Percentiles rank a stretch among this genome's conserved stretches.
These are phyloP conservation scores for Galeopterus variegatus DNA, from an alignment of 2,113 vertebrate species.

Conservation along the genomic window DNA sequence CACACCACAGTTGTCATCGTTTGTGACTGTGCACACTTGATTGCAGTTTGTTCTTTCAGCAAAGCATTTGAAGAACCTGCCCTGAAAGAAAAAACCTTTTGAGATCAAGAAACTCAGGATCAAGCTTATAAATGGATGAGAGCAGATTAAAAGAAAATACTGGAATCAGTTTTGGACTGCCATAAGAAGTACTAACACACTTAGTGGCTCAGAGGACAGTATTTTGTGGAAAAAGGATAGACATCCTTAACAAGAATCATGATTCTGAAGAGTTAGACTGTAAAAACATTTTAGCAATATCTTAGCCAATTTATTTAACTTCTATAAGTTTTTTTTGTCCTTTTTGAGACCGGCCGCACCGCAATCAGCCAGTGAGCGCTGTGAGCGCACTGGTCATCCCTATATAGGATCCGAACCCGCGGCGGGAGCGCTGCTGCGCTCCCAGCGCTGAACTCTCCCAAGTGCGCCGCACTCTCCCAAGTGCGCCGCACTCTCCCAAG, in stretches of 20 bases:
- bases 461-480: too few species aligned
- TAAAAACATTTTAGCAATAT: neutral
- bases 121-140: neutral
- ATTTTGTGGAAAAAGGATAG: neutral
- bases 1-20: neutral
- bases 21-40: neutral
- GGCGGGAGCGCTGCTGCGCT: too few species aligned
- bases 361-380: too few species aligned
- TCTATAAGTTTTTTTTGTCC: neutral
- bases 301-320: neutral
- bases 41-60: neutral
- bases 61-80: neutral
- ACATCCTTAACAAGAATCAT: neutral
- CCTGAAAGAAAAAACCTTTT: neutral
- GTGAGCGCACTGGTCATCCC: too few species aligned
- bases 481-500: too few species aligned
- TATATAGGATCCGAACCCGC: too few species aligned
- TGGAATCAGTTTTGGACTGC: neutral
- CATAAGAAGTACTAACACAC: too few species aligned
- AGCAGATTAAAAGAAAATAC: neutral
- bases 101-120: neutral
- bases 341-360: too few species aligned
- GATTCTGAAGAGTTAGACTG: neutral
- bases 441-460: too few species aligned
- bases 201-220: neutral